Base-by-base conservation (phyloP, 2,888 invertebrate genomes). In the Liopterus haemorrhoidalis region DNA sequence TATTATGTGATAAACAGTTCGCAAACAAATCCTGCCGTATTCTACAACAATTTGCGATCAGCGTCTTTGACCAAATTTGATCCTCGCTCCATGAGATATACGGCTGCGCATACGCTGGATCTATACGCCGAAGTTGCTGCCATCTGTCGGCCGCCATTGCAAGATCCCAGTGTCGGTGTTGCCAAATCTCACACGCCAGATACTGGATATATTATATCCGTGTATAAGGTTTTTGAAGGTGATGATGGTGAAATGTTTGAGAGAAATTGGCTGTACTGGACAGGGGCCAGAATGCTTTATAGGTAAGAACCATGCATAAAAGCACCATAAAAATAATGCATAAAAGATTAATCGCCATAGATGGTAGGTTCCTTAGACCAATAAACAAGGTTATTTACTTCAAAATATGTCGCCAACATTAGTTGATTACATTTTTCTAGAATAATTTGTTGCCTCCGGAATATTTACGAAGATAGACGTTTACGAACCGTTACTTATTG, bases 231-330 rank as follows among this genome's bases (percentile, higher is more conserved):
- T 15, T 92, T 92, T 68, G 91, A 92, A 70, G 93, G 93, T 24
- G 92, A 93, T 64, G 93, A 93, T 67, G 82, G 90, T 39, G 89
- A 92, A 61, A 83, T 87, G 53, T 88, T 93, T 65, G 93, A 93
- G 68, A 79, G 88, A 57, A 92, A 93, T 70, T 93, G 93, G 93
- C 74, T 93, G 12, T 91, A 91, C 64, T 93, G 93, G 93, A 92
- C 92, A 18, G 92, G 93, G n/a, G 93, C 93, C 4, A 74, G 92
- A 48, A 91, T 91, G 85, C 76, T 93, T 49, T 93, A 93, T 70
- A 73, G 54, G 50, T 48, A 27, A 30, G 18, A 36, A 12, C 22
- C 20, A 6, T 5, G 3, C 18, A n/a, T n/a, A n/a, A n/a, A n/a
- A n/a, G n/a, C n/a, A n/a, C n/a, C n/a, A n/a, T n/a, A n/a, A n/a